Conservation (phyloP, 1,140 invertebrate genomes). For the Drosophila sp. region DNA sequence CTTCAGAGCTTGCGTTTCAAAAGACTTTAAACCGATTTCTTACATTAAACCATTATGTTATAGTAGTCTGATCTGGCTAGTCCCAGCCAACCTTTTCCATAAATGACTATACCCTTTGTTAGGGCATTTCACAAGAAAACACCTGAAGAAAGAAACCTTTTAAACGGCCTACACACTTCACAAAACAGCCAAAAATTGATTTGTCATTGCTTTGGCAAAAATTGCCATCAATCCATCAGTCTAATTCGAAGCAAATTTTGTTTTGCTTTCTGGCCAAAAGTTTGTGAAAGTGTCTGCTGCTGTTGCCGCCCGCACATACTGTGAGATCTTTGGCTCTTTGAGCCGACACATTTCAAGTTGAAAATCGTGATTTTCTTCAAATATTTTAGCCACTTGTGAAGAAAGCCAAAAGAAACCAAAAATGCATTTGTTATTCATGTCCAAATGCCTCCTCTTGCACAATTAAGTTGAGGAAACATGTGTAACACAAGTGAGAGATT, state of each 20-base stretch:
- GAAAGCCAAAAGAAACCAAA: constrained; percentile 28
- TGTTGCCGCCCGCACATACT: constrained; percentile 16
- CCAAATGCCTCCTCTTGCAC: constrained; percentile 31
- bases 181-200: constrained; percentile 41
- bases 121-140: not conserved
- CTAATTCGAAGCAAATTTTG: constrained; percentile 39
- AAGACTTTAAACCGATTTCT: too few relatives aligned
- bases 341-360: constrained; percentile 54
- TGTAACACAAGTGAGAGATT: constrained; percentile 28
- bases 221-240: constrained; percentile 50
- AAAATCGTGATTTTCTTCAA: constrained; percentile 74
- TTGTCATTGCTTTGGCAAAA: constrained; percentile 54
- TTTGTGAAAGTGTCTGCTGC: constrained; percentile 39
- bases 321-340: not conserved
- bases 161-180: constrained; percentile 34
- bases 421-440: constrained; percentile 40
- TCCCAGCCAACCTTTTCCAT: too few relatives aligned
- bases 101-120: not conserved
- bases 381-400: constrained; percentile 68
- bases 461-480: constrained; percentile 48
- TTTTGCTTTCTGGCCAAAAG: constrained; percentile 32
- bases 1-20: too few relatives aligned
- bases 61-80: too few relatives aligned
- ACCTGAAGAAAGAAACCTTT: not conserved
- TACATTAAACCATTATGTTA: too few relatives aligned